Base-by-base conservation (phyloP, 2,113 vertebrate genomes). In the Thamnophis sirtalis region DNA sequence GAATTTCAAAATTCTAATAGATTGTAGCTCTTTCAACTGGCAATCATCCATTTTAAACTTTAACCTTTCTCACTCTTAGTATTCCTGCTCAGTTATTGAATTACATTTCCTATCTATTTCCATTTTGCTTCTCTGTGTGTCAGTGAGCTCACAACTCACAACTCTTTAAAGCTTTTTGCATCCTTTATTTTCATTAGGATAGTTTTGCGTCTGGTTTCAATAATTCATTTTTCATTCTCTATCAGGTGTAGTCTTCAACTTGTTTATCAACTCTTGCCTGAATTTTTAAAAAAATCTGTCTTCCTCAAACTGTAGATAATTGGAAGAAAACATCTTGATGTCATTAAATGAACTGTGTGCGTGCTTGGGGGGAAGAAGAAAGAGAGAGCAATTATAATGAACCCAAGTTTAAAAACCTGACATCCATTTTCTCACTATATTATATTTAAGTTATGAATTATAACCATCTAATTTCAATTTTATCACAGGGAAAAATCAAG, bases 401-500 rank as follows among this genome's bases (percentile, higher is more conserved):
- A 28, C 21, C 48, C 15, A 51, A 22, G 9, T 9, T 84, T 60
- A 13, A 60, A 50, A 60, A 60, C n/a, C 38, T 89, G 49, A 84
- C 2, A 49, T 5, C 88, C 49, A 33, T 50, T 38, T 58, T 84
- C 84, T 89, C 38, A 89, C 11, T 22, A 58, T 15, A 38, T 43
- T 33, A 15, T 84, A 26, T n/a, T 58, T 89, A 88, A 92, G 28
- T 33, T 92, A 49, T n/a, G 11, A 33, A 60, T 91, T 89, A 73
- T 60, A 49, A 89, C 22, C 73, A 84, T 38, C 58, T 58, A 7
- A 49, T 58, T 89, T 49, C 63, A 26, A 85, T n/a, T 58, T 89
- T 50, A 91, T 92, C 73, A 85, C 38, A n/a, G 58, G 28, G 50
- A 89, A 54, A 73, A 85, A 92, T 89, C 73, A 86, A 92, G 43